Percentiles rank a stretch among this genome's conserved stretches.
Conservation (phyloP, 1,140 invertebrate genomes). For the Ostrea edulis region DNA sequence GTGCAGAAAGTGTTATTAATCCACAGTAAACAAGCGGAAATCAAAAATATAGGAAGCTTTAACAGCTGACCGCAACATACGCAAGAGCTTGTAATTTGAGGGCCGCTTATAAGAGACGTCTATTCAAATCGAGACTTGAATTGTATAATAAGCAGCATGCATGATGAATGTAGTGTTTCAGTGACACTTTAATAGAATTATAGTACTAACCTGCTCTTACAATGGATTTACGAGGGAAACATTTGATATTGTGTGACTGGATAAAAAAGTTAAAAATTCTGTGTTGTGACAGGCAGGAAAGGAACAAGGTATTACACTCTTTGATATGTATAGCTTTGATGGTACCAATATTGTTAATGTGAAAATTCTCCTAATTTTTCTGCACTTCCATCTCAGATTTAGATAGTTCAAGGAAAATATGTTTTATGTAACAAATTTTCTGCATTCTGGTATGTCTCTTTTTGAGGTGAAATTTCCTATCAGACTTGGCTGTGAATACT, state of each 20-base stretch:
- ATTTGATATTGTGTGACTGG: neutral
- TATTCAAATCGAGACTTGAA: neutral
- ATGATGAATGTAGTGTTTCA: neutral
- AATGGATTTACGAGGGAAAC: conserved; percentile 5
- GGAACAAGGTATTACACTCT: neutral
- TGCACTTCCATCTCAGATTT: no score
- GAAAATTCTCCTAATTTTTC: no score
- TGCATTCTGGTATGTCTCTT: neutral
- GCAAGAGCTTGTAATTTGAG: conserved; percentile 15
- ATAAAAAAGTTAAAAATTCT: neutral
- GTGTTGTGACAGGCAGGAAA: neutral
- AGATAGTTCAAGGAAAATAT: neutral
- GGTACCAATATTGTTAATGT: no score
- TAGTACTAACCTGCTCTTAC: neutral
- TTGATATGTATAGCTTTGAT: neutral
- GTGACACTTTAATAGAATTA: neutral
- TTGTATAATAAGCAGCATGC: neutral
- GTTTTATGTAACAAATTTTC: neutral
- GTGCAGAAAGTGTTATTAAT: conserved; percentile 16
- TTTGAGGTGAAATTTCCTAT: no score
- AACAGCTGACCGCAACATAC: conserved; percentile 7
- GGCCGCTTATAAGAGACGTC: neutral
- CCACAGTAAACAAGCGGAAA: conserved; percentile 19
- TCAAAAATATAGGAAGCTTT: conserved; percentile 25
- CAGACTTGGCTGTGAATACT: no score